Evolutionary conservation across 2,888 invertebrate species (phyloP).

Genomic region (Ametastegia equiseti): DNA sequence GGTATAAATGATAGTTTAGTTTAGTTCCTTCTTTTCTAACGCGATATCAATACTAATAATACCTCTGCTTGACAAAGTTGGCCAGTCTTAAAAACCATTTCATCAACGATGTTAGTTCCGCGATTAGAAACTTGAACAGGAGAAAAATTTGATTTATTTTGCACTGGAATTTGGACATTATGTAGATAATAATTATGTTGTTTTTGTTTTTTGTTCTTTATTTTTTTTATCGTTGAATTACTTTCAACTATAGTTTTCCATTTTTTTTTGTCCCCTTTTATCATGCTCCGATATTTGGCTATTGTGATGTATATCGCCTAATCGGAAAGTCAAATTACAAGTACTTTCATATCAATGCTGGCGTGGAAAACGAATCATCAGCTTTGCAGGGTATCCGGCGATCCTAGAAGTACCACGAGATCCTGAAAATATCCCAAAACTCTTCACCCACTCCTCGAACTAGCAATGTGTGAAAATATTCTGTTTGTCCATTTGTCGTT

Average conservation of each 20-base stretch:
- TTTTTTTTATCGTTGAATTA: not conserved
- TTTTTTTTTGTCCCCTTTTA: not conserved
- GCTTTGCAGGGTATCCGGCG: not conserved
- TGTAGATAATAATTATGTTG: not conserved
- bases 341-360: not conserved
- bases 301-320: not conserved
- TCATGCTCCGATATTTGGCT: not conserved
- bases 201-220: not conserved
- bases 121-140: slow-evolving; percentile 22
- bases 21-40: not conserved
- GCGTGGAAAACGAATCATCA: not conserved
- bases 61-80: not conserved
- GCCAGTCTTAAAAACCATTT: not conserved
- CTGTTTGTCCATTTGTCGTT: not conserved
- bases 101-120: not conserved
- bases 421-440: slow-evolving; percentile 6
- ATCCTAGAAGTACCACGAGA: not conserved
- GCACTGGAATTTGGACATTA: slow-evolving; percentile 17
- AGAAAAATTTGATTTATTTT: slow-evolving; percentile 22
- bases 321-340: not conserved
- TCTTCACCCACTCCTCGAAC: not conserved
- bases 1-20: slow-evolving; percentile 2
- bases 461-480: not conserved
- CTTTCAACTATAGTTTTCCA: not conserved
- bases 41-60: slow-evolving; percentile 1